Conservation (phyloP, 1,140 invertebrate genomes). For the Platorchestia sp. region DNA sequence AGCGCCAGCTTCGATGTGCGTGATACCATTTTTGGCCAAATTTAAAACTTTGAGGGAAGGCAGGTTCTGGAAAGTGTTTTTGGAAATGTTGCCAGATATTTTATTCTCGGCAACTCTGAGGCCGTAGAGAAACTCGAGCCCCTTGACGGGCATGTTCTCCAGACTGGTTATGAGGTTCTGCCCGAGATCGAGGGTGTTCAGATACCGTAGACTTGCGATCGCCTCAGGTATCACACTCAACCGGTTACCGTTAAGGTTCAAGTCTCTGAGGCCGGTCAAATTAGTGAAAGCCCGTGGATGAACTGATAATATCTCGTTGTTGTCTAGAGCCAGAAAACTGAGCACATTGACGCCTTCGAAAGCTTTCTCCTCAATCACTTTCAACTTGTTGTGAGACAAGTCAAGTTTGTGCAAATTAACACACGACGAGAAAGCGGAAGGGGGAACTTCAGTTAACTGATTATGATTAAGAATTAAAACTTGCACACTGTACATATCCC, state of each 20-base stretch:
- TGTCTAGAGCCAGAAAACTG: constrained; percentile 82
- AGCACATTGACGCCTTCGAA: constrained; percentile 85
- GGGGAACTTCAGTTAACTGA: constrained; percentile 82
- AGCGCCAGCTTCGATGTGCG: constrained; percentile 78
- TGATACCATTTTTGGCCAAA: constrained; percentile 87
- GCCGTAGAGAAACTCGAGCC: constrained; percentile 84
- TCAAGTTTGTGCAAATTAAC: constrained; percentile 86
- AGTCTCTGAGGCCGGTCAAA: constrained; percentile 79
- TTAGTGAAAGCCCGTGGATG: constrained; percentile 87
- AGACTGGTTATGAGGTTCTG: constrained; percentile 84
- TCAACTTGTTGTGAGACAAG: constrained; percentile 84
- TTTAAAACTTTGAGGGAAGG: constrained; percentile 89
- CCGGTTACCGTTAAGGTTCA: constrained; percentile 87
- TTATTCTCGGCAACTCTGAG: constrained; percentile 89
- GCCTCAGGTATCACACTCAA: constrained; percentile 81
- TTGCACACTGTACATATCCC: constrained; percentile 85
- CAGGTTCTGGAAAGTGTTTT: constrained; percentile 83
- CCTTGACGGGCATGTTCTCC: constrained; percentile 84
- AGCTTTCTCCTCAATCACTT: constrained; percentile 81
- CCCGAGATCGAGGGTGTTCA: constrained; percentile 84
- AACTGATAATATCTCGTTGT: constrained; percentile 82
- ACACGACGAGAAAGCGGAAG: constrained; percentile 85
- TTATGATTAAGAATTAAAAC: constrained; percentile 86
- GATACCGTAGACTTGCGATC: constrained; percentile 80
- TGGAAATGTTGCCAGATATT: constrained; percentile 83